phyloP scores from a whole-genome alignment of 2,888 invertebrate species.

The Acronicta psi region DNA sequence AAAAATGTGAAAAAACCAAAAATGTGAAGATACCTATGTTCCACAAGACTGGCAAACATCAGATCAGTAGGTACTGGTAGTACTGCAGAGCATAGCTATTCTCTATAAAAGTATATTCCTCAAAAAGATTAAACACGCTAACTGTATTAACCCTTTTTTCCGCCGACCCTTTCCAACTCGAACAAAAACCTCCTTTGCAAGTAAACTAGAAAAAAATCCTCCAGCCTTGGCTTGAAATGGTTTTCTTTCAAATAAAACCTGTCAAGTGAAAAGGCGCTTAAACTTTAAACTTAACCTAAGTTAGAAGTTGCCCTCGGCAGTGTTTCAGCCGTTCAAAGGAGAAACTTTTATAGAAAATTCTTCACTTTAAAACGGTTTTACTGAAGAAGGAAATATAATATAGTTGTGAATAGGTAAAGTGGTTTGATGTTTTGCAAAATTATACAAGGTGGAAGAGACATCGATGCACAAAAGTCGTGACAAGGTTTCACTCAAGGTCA shows the following conservation, averaged over 20 bases:
- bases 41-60: too few species aligned
- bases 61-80: too few species aligned
- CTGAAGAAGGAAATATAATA: constrained; percentile 19
- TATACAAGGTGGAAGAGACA: too few species aligned
- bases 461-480: too few species aligned
- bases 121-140: not conserved
- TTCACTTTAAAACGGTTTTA: constrained; percentile 36
- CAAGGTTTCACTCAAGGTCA: too few species aligned
- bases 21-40: too few species aligned
- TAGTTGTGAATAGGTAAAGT: constrained; percentile 1
- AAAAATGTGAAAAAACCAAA: too few species aligned
- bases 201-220: constrained; percentile 28
- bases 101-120: not conserved
- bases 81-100: not conserved
- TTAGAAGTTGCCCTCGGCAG: constrained; percentile 42
- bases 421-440: not conserved
- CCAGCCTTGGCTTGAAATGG: constrained; percentile 27
- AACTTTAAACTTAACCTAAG: constrained; percentile 48
- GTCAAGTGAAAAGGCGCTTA: constrained; percentile 44
- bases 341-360: constrained; percentile 50
- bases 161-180: constrained; percentile 5
- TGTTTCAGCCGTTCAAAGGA: constrained; percentile 50
- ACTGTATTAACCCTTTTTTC: constrained; percentile 2
- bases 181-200: constrained; percentile 25
- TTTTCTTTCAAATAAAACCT: constrained; percentile 49